A percentile compares a stretch with the other conserved stretches of the same genome.
phyloP scores from a whole-genome alignment of 1,140 invertebrate genomes.

The Bombus waltoni region DNA sequence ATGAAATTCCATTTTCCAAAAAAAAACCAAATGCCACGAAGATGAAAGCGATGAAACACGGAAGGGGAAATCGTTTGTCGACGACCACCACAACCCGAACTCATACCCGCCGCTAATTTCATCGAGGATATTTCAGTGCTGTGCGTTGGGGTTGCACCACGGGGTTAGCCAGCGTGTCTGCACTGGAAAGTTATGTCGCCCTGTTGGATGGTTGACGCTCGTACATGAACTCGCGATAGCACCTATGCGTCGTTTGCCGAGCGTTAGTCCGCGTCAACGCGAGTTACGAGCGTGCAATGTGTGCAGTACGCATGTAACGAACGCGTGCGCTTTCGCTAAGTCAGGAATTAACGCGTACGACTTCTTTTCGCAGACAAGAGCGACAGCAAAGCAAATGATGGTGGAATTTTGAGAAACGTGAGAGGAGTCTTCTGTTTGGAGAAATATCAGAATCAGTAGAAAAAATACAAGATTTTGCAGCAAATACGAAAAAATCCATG shows the following conservation, averaged over 20 bases:
- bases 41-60: background rate
- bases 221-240: constrained; percentile 44
- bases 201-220: constrained; percentile 45
- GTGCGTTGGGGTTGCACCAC: background rate
- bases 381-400: too few relatives aligned
- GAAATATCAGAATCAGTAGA: background rate
- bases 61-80: constrained; percentile 45
- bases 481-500: too few relatives aligned
- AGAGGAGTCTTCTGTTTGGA: background rate
- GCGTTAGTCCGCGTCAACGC: constrained; percentile 40
- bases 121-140: constrained; percentile 22
- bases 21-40: background rate
- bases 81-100: constrained; percentile 29
- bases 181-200: constrained; percentile 53
- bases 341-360: background rate
- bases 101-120: constrained; percentile 53
- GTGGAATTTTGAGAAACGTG: background rate
- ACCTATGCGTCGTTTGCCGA: constrained; percentile 24
- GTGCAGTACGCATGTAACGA: background rate
- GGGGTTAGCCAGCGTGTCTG: constrained; percentile 41
- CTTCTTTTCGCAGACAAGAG: background rate
- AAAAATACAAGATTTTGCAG: too few relatives aligned
- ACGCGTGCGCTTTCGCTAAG: background rate
- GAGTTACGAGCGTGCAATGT: constrained; percentile 44
- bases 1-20: background rate